Evolutionary conservation across 2,888 invertebrate species (phyloP).

Genomic region (Antitype chi): DNA sequence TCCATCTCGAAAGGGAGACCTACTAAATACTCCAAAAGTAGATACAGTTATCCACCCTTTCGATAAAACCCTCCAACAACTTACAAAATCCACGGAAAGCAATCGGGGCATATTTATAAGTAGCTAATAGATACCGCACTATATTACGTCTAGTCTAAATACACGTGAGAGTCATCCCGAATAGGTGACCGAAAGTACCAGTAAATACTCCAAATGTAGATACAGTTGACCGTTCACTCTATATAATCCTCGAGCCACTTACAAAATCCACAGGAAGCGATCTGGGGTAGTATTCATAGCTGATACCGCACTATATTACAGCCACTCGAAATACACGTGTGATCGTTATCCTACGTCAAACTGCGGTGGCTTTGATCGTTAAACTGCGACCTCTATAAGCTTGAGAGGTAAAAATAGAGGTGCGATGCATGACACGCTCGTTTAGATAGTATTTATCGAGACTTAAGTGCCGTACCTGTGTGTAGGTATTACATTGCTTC

Average conservation of each 20-base stretch:
- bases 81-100: too few relatives aligned
- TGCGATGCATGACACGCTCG: constrained; percentile 53
- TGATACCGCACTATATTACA: constrained; percentile 39
- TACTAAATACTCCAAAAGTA: constrained; percentile 15
- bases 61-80: too few relatives aligned
- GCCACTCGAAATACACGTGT: constrained; percentile 46
- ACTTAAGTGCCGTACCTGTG: constrained; percentile 27
- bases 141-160: too few relatives aligned
- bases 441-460: constrained; percentile 65
- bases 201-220: constrained; percentile 20
- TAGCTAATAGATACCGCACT: too few relatives aligned
- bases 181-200: constrained; percentile 1
- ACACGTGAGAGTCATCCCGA: too few relatives aligned
- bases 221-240: constrained; percentile 28
- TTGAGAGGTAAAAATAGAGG: constrained; percentile 61
- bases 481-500: constrained; percentile 18
- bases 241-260: constrained; percentile 11
- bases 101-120: background rate
- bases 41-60: too few relatives aligned
- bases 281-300: constrained; percentile 28
- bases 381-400: constrained; percentile 63
- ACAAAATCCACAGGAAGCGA: constrained; percentile 25
- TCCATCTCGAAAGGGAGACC: background rate
- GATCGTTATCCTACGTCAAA: constrained; percentile 64
- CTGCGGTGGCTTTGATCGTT: constrained; percentile 62